Conservation (phyloP, 2,797 vertebrate species). For the Pantherophis alleghaniensis region DNA sequence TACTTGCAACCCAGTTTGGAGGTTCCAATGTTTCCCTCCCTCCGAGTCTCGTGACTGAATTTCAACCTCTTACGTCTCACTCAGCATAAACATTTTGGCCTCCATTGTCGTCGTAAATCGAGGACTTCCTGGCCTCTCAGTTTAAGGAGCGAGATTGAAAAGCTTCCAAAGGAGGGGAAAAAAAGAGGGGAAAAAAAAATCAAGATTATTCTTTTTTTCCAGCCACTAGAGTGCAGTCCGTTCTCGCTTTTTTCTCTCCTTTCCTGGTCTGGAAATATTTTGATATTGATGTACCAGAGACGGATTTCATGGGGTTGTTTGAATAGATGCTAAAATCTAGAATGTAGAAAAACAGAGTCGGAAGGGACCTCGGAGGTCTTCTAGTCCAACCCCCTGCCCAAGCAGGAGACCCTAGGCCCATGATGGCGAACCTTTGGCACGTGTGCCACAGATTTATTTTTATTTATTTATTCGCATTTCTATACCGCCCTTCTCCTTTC, state of each 20-base stretch:
- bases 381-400: background rate
- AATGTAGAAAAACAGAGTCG: background rate
- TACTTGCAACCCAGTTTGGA: background rate
- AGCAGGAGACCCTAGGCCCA: too few relatives aligned
- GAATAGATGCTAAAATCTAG: background rate
- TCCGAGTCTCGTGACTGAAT: too few relatives aligned
- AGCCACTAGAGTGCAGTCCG: conserved; percentile 64
- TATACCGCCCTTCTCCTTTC: too few relatives aligned
- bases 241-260: conserved; percentile 1
- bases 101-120: too few relatives aligned
- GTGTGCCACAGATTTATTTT: too few relatives aligned
- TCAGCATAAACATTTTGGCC: too few relatives aligned
- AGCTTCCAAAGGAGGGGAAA: too few relatives aligned
- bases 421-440: too few relatives aligned
- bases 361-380: background rate
- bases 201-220: background rate
- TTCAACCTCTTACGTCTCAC: too few relatives aligned
- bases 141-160: background rate
- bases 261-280: conserved; percentile 5
- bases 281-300: background rate
- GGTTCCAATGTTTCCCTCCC: too few relatives aligned
- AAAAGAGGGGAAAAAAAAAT: background rate
- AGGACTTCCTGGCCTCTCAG: too few relatives aligned
- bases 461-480: too few relatives aligned
- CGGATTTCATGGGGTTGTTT: background rate